Evolutionary conservation across 1,140 invertebrate genomes (phyloP).

Genomic region (Drosophila ohnishii): DNA sequence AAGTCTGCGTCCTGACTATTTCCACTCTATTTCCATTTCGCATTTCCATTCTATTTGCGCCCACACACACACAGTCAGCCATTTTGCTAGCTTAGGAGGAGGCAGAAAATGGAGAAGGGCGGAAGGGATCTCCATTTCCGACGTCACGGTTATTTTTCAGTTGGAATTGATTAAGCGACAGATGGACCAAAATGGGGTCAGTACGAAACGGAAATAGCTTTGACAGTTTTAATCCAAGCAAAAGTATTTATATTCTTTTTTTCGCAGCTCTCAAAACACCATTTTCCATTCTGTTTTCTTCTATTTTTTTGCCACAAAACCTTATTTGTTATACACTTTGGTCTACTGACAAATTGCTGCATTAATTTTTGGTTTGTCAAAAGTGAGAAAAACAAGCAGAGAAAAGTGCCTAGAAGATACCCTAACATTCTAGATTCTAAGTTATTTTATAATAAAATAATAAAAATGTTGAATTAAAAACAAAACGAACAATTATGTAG

Average conservation of each 20-base stretch:
- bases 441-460: not conserved
- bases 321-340: not conserved
- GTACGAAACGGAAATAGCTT: conserved; percentile 63
- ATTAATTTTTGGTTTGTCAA: not conserved
- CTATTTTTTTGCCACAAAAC: not conserved
- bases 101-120: conserved; percentile 12
- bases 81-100: conserved; percentile 18
- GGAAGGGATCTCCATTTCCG: conserved; percentile 53
- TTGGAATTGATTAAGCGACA: conserved; percentile 61
- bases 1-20: conserved; percentile 38
- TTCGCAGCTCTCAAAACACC: conserved; percentile 6
- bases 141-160: conserved; percentile 61
- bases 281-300: not conserved
- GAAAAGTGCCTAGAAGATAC: not conserved
- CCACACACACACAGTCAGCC: conserved; percentile 7
- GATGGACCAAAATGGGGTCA: conserved; percentile 58
- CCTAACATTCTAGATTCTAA: not conserved
- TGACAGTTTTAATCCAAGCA: conserved; percentile 57
- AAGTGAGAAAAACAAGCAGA: not conserved
- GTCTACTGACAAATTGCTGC: not conserved
- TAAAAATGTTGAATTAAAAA: not conserved
- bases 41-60: conserved; percentile 50
- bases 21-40: conserved; percentile 49
- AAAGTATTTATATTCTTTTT: conserved; percentile 40
- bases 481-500: no score